Percentiles rank a stretch among this genome's conserved stretches.
Evolutionary conservation across 2,797 vertebrate species (phyloP).

Genomic region (Prunella strophiata): DNA sequence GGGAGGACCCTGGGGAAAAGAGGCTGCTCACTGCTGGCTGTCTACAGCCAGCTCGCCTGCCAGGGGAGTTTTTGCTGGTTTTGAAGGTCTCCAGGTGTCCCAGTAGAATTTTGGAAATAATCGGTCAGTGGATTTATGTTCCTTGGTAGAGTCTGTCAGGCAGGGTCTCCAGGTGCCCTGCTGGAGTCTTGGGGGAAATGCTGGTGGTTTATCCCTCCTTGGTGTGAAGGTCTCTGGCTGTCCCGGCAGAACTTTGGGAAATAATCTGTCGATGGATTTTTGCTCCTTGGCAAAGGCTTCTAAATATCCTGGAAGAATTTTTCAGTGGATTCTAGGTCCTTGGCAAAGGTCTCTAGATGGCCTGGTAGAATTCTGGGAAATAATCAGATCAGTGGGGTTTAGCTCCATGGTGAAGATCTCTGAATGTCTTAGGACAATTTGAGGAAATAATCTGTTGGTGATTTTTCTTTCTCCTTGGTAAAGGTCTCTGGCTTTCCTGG

Average conservation of each 20-base stretch:
- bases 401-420: not conserved
- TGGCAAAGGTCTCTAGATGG: not conserved
- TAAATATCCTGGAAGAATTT: not conserved
- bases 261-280: not conserved
- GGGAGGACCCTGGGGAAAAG: not conserved
- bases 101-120: not conserved
- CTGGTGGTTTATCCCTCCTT: not conserved
- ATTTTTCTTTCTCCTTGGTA: not conserved
- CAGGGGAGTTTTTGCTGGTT: not conserved
- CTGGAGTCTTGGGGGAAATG: not conserved
- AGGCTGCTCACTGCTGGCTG: not conserved
- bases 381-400: not conserved
- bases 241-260: not conserved
- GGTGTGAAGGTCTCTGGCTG: not conserved
- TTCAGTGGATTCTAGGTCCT: not conserved
- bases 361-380: not conserved
- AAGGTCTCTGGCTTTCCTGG: not conserved
- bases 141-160: not conserved
- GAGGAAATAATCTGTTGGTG: not conserved
- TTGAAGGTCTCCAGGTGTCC: not conserved
- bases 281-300: not conserved
- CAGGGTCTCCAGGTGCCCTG: not conserved
- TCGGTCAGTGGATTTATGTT: not conserved
- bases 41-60: fast-evolving
- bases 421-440: not conserved